Percentiles rank a stretch among this genome's conserved stretches.
These are phyloP conservation scores for Paracentrotus lividus DNA, from an alignment of 53 echinoderm and acorn worm genomes.

Conservation along the genomic window DNA sequence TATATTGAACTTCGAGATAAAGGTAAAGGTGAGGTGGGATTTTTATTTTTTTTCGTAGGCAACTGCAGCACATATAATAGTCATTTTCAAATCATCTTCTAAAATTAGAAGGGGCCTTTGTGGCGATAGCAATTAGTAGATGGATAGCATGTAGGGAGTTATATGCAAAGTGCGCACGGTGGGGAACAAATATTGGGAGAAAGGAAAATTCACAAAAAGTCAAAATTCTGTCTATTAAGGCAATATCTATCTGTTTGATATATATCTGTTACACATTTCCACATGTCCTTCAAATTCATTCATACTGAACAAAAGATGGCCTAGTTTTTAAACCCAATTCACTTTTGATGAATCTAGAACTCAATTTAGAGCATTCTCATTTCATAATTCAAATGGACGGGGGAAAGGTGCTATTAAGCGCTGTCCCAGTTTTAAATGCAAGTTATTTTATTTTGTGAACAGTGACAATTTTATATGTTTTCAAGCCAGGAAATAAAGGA, in stretches of 20 bases:
- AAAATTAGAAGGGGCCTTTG: neutral
- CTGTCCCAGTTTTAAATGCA: slow-evolving; percentile 20
- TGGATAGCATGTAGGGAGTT: neutral
- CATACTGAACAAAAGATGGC: slow-evolving; percentile 45
- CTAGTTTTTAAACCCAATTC: slow-evolving; percentile 47
- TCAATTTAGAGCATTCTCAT: slow-evolving; percentile 24
- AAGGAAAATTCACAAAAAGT: neutral
- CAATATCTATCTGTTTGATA: slow-evolving; percentile 29
- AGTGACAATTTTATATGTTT: slow-evolving; percentile 2
- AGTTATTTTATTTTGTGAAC: slow-evolving; percentile 21
- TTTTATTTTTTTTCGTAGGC: no score
- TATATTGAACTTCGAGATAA: no score
- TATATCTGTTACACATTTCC: slow-evolving; percentile 35
- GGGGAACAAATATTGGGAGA: neutral
- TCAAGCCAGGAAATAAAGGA: neutral
- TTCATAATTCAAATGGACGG: slow-evolving; percentile 17
- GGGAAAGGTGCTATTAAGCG: slow-evolving; percentile 9
- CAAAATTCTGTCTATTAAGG: neutral
- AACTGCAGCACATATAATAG: no score
- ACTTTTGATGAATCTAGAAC: slow-evolving; percentile 43
- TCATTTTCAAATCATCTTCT: neutral
- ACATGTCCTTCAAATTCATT: slow-evolving; percentile 38
- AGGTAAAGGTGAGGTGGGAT: no score
- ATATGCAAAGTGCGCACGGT: neutral
- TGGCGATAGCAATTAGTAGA: slow-evolving; percentile 40